Evolutionary conservation across 2,797 vertebrate species (phyloP).

Genomic region (Urosaurus nigricauda): DNA sequence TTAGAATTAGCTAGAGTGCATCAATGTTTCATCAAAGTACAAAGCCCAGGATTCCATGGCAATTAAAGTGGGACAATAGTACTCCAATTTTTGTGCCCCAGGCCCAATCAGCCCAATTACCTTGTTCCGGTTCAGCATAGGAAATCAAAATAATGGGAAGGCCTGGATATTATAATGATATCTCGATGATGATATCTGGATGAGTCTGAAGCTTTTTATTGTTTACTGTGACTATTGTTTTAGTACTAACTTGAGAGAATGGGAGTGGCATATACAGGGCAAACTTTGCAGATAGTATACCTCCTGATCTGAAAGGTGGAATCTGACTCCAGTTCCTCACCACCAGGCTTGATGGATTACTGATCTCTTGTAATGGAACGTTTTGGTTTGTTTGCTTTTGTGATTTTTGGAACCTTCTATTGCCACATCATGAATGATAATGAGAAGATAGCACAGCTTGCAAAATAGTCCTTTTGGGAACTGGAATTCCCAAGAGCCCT

Average conservation of each 20-base stretch:
- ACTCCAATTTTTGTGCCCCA: no score
- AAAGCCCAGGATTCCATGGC: no score
- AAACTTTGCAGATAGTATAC: no score
- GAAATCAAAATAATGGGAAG: neutral
- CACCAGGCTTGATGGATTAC: no score
- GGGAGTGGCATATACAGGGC: neutral
- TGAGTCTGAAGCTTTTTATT: neutral
- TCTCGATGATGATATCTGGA: neutral
- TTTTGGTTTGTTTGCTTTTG: no score
- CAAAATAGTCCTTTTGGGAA: neutral
- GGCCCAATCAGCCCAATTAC: neutral
- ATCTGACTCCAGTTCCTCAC: neutral
- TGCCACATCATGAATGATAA: neutral
- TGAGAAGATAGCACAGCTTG: neutral
- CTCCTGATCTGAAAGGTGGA: neutral
- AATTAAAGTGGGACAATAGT: no score
- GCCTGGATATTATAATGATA: neutral
- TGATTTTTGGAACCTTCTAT: no score
- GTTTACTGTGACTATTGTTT: no score
- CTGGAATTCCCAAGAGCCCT: neutral
- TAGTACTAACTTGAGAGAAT: no score
- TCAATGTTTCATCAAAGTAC: no score
- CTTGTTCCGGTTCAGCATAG: neutral
- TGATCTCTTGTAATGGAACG: neutral
- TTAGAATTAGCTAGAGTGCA: no score